Evolutionary conservation across 1,140 invertebrate species (phyloP).

Genomic region (Musca domestica): DNA sequence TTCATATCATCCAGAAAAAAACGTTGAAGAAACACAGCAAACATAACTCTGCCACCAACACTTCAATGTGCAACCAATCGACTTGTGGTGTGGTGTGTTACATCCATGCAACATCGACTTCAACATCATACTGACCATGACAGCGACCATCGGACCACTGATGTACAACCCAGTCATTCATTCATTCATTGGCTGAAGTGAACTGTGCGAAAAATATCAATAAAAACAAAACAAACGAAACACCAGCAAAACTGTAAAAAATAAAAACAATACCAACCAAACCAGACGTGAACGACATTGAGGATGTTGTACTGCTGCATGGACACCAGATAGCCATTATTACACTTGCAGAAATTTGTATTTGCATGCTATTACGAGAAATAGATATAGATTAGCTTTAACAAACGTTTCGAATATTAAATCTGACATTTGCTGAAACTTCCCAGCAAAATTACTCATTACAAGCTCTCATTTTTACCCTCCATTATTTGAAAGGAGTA

Average conservation of each 20-base stretch:
- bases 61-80: not conserved
- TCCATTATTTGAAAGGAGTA: too few relatives aligned
- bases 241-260: too few relatives aligned
- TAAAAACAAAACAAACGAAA: too few relatives aligned
- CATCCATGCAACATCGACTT: not conserved
- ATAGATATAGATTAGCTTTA: too few relatives aligned
- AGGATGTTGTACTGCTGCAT: constrained; percentile 11
- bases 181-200: too few relatives aligned
- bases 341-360: too few relatives aligned
- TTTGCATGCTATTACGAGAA: too few relatives aligned
- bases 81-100: not conserved
- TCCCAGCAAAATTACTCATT: too few relatives aligned
- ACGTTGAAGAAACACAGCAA: not conserved
- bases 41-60: not conserved
- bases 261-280: not conserved
- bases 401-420: too few relatives aligned
- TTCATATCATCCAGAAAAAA: not conserved
- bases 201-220: not conserved
- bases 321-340: not conserved
- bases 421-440: too few relatives aligned
- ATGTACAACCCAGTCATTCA: constrained; percentile 10
- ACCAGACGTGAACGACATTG: constrained; percentile 18
- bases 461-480: too few relatives aligned
- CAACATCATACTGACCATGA: constrained; percentile 4
- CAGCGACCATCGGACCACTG: not conserved